phyloP scores from a whole-genome alignment of 2,888 invertebrate genomes.

The Agapostemon virescens region DNA sequence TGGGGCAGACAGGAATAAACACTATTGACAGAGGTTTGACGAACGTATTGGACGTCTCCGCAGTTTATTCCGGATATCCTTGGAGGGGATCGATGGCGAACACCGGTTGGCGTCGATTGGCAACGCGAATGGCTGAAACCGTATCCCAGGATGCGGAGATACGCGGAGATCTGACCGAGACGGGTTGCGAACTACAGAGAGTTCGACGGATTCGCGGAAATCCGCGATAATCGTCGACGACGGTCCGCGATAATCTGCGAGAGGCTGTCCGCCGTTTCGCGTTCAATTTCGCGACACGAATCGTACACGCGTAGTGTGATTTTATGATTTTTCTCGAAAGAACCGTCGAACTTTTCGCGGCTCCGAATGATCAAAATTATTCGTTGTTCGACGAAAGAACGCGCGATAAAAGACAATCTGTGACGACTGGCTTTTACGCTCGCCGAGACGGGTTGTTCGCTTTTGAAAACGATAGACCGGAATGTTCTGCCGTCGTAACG shows the following conservation, averaged over 20 bases:
- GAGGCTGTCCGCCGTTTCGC: background rate
- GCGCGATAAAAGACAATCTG: too few species aligned
- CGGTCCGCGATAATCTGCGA: background rate
- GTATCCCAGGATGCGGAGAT: background rate
- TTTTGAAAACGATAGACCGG: background rate
- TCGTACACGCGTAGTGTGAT: too few species aligned
- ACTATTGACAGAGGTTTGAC: background rate
- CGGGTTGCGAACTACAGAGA: background rate
- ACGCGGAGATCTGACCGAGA: background rate
- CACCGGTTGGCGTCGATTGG: background rate
- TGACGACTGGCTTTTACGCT: too few species aligned
- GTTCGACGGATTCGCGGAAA: background rate
- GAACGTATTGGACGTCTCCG: conserved; percentile 16
- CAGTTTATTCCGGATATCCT: background rate
- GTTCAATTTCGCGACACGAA: too few species aligned
- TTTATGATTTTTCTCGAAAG: background rate
- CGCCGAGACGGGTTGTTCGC: too few species aligned
- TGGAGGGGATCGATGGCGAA: background rate
- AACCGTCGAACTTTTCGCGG: background rate
- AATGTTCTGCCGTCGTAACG: conserved; percentile 40
- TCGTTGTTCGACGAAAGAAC: too few species aligned
- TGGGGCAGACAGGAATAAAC: background rate
- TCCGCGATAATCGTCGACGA: too few species aligned
- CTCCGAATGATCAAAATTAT: too few species aligned
- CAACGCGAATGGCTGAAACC: background rate